phyloP scores from a whole-genome alignment of 1,140 invertebrate species.

The Bombyx mandarina region DNA sequence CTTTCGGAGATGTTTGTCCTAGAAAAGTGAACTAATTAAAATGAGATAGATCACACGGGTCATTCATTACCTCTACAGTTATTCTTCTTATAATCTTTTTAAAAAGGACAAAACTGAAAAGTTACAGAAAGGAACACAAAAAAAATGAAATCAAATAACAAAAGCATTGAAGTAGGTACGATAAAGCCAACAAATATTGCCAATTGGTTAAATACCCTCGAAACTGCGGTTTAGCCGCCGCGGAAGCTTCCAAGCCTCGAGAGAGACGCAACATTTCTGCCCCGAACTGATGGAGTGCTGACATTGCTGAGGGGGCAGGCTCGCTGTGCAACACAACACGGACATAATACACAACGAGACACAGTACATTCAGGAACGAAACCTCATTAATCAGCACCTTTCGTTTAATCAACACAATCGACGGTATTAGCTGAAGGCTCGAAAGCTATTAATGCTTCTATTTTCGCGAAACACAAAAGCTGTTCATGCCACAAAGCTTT shows the following conservation, averaged over 20 bases:
- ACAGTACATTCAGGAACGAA: constrained; percentile 11
- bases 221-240: constrained; percentile 50
- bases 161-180: not conserved
- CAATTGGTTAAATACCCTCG: constrained; percentile 52
- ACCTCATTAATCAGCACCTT: too few relatives aligned
- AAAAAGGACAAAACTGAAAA: too few relatives aligned
- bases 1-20: constrained; percentile 53
- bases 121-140: too few relatives aligned
- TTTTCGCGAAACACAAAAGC: too few relatives aligned
- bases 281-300: constrained; percentile 85
- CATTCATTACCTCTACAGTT: too few relatives aligned
- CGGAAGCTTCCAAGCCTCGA: constrained; percentile 78
- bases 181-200: constrained; percentile 38
- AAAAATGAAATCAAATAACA: too few relatives aligned
- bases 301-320: constrained; percentile 83
- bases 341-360: constrained; percentile 30
- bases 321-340: constrained; percentile 72
- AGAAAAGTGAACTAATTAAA: constrained; percentile 15
- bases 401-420: too few relatives aligned
- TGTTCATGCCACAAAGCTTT: too few relatives aligned
- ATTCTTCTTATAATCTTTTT: too few relatives aligned
- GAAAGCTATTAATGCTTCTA: too few relatives aligned
- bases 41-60: too few relatives aligned
- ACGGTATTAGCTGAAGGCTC: too few relatives aligned
- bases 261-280: constrained; percentile 87